Conservation (phyloP, 2,888 invertebrate species). For the Pachliopta kotzebuea region DNA sequence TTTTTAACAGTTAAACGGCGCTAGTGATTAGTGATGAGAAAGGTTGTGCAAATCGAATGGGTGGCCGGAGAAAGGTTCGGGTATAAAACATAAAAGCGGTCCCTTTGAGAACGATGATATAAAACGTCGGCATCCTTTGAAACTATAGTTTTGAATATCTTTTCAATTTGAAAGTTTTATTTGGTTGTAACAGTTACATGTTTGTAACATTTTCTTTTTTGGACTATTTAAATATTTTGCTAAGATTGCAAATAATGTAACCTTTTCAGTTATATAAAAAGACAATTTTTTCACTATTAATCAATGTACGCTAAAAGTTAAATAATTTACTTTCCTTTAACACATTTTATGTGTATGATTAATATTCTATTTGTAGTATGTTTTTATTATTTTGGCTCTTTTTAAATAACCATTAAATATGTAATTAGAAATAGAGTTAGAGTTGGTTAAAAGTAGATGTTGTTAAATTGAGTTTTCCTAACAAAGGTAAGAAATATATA, state of each 20-base stretch:
- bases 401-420: too few relatives aligned
- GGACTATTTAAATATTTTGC: not conserved
- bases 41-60: conserved; percentile 60
- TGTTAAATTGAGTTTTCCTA: too few relatives aligned
- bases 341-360: too few relatives aligned
- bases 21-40: conserved; percentile 52
- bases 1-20: conserved; percentile 43
- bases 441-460: too few relatives aligned
- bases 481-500: too few relatives aligned
- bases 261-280: too few relatives aligned
- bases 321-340: too few relatives aligned
- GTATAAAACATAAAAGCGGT: conserved; percentile 57
- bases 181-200: conserved; percentile 58
- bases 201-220: conserved; percentile 28
- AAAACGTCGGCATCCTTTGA: conserved; percentile 64
- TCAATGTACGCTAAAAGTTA: too few relatives aligned
- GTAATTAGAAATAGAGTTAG: too few relatives aligned
- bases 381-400: too few relatives aligned
- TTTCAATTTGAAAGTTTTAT: conserved; percentile 61
- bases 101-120: conserved; percentile 59
- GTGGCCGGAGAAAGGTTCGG: conserved; percentile 55
- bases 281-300: not conserved
- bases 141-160: conserved; percentile 46
- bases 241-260: conserved; percentile 1
- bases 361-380: too few relatives aligned